phyloP scores from a whole-genome alignment of 53 echinoderm and acorn worm genomes.

The Pentamera pediparva region DNA sequence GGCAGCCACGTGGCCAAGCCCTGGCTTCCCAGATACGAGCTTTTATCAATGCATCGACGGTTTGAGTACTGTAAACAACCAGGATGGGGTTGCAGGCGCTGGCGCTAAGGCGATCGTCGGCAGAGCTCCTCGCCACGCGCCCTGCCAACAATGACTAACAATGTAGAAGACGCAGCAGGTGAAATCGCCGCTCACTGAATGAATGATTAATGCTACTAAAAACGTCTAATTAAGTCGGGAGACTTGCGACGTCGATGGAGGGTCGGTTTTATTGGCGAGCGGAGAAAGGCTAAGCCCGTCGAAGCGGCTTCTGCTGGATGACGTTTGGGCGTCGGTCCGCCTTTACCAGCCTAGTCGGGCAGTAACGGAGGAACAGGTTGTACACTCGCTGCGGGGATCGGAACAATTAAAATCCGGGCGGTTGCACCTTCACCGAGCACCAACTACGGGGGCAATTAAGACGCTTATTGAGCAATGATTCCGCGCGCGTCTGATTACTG shows the following conservation, averaged over 20 bases:
- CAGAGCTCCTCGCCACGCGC: slow-evolving; percentile 28
- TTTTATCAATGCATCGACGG: slow-evolving; percentile 31
- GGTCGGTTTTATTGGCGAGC: slow-evolving; percentile 24
- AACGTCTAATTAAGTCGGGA: slow-evolving; percentile 34
- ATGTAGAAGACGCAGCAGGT: slow-evolving; percentile 17
- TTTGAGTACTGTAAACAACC: slow-evolving; percentile 29
- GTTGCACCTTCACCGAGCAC: slow-evolving; percentile 4
- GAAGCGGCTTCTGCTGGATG: slow-evolving; percentile 1
- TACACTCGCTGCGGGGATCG: slow-evolving; percentile 10
- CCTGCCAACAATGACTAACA: slow-evolving; percentile 33
- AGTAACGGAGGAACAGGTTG: slow-evolving; percentile 9
- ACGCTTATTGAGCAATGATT: neutral
- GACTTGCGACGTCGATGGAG: slow-evolving; percentile 14
- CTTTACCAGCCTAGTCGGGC: neutral
- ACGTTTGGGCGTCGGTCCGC: neutral
- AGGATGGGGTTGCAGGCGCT: neutral
- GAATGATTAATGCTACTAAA: slow-evolving; percentile 32
- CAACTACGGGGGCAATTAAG: slow-evolving; percentile 13
- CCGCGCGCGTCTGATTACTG: neutral
- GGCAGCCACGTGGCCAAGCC: slow-evolving; percentile 26
- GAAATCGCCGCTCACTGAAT: neutral
- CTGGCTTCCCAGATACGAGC: slow-evolving; percentile 29
- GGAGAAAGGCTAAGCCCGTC: neutral
- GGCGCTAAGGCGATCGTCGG: slow-evolving; percentile 21
- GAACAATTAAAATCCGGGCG: slow-evolving; percentile 4